A percentile compares a stretch with the other conserved stretches of the same genome.
phyloP scores from a whole-genome alignment of 30 jellyfish, hydroid and myxozoan genomes.

The Hydractinia echinata region DNA sequence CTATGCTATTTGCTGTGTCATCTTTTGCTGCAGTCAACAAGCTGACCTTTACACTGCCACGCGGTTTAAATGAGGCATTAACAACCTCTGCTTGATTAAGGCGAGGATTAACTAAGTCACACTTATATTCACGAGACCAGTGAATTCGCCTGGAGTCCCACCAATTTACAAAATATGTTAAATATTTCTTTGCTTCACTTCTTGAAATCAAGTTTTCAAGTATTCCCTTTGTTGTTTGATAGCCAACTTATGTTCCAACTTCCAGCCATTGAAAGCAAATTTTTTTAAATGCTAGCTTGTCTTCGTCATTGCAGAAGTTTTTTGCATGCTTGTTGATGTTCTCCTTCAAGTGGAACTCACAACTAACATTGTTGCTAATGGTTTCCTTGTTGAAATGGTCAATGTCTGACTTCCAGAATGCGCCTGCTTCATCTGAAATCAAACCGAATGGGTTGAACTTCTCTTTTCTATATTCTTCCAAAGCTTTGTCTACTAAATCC shows the following conservation, averaged over 20 bases:
- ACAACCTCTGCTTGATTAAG: not conserved
- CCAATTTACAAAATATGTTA: not conserved
- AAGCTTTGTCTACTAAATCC: constrained; percentile 1
- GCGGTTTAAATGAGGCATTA: not conserved
- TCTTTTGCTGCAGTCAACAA: constrained; percentile 14
- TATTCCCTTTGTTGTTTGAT: not conserved
- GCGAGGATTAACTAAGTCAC: not conserved
- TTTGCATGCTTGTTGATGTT: not conserved
- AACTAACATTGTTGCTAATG: not conserved
- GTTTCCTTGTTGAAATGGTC: not conserved
- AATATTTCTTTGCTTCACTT: not conserved
- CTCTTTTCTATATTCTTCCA: not conserved
- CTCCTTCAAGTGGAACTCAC: constrained; percentile 4
- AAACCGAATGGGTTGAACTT: constrained; percentile 8
- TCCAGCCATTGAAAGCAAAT: not conserved
- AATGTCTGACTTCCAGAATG: not conserved
- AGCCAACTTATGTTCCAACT: not conserved
- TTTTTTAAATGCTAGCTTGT: not conserved
- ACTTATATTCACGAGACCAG: not conserved
- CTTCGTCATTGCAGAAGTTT: not conserved
- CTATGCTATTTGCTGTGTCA: not conserved
- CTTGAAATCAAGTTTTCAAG: not conserved
- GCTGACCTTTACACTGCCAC: constrained; percentile 3
- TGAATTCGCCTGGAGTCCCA: not conserved
- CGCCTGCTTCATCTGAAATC: constrained; percentile 1